Evolutionary conservation across 2,797 vertebrate species (phyloP).

Genomic region (Australoheros facetus): DNA sequence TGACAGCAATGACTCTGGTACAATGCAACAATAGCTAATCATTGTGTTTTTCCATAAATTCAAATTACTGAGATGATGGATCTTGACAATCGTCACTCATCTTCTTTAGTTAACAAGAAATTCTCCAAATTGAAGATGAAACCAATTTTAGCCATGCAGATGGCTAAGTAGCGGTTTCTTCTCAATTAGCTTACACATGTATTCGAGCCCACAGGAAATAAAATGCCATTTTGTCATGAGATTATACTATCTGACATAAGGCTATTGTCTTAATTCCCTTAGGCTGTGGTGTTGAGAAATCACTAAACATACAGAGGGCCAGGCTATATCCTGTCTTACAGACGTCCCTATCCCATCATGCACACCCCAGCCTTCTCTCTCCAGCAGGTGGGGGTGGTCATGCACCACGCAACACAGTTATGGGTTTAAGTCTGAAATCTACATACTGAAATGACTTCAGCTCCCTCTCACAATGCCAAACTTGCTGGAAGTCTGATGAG

Average conservation of each 20-base stretch:
- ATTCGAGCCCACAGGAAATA: slow-evolving; percentile 63
- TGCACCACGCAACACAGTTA: slow-evolving; percentile 76
- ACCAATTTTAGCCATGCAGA: slow-evolving; percentile 66
- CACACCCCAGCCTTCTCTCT: slow-evolving; percentile 71
- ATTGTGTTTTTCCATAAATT: slow-evolving; percentile 48
- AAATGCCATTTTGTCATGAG: slow-evolving; percentile 72
- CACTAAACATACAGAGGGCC: slow-evolving; percentile 66
- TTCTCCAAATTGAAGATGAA: slow-evolving; percentile 66
- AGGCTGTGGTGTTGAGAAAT: slow-evolving; percentile 69
- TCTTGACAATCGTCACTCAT: slow-evolving; percentile 66
- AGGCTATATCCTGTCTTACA: slow-evolving; percentile 74
- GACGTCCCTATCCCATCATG: slow-evolving; percentile 74
- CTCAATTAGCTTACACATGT: slow-evolving; percentile 76
- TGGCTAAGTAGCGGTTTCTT: slow-evolving; percentile 63
- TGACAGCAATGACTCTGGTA: slow-evolving; percentile 53
- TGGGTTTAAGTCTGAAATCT: slow-evolving; percentile 80
- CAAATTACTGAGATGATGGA: slow-evolving; percentile 54
- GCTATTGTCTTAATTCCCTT: slow-evolving; percentile 74
- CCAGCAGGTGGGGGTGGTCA: slow-evolving; percentile 80
- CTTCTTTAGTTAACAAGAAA: slow-evolving; percentile 52
- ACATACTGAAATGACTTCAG: slow-evolving; percentile 81
- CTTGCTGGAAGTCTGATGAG: slow-evolving; percentile 79
- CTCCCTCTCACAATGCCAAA: slow-evolving; percentile 76
- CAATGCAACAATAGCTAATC: slow-evolving; percentile 47
- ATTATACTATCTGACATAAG: slow-evolving; percentile 73